Percentiles rank a stretch among this genome's conserved stretches.
These are phyloP conservation scores for Phengaris arion DNA, from an alignment of 2,888 invertebrate species.

Conservation along the genomic window DNA sequence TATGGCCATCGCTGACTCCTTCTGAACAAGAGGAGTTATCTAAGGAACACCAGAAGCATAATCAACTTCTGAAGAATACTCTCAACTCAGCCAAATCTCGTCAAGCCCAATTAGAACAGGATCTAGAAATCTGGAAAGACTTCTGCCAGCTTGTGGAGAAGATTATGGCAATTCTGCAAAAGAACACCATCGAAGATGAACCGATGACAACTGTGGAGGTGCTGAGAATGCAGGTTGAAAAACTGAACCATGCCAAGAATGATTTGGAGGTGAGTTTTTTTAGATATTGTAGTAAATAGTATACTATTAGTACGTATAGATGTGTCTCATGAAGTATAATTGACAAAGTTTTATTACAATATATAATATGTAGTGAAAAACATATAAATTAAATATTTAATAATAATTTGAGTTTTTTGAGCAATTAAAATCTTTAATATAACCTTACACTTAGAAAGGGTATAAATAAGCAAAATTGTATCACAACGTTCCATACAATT, in stretches of 20 bases:
- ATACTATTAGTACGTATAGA: too few relatives aligned
- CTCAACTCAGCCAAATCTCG: constrained; percentile 90
- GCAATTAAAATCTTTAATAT: too few relatives aligned
- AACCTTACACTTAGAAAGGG: too few relatives aligned
- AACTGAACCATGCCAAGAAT: constrained; percentile 87
- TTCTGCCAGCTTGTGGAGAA: constrained; percentile 89
- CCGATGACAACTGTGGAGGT: constrained; percentile 88
- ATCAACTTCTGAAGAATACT: constrained; percentile 89
- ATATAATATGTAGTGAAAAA: background rate
- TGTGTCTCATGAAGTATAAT: background rate
- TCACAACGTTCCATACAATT: too few relatives aligned
- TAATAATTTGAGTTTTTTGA: too few relatives aligned
- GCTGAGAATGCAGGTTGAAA: constrained; percentile 90
- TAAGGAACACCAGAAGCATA: constrained; percentile 88
- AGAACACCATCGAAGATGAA: constrained; percentile 88
- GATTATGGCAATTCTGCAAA: constrained; percentile 85
- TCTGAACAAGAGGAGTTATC: constrained; percentile 91
- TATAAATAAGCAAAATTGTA: too few relatives aligned
- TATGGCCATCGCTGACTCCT: constrained; percentile 90
- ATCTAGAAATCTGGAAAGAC: constrained; percentile 91
- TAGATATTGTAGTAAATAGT: background rate
- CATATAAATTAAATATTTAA: background rate
- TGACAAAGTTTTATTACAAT: constrained; percentile 5
- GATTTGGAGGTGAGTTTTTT: constrained; percentile 83
- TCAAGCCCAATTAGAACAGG: constrained; percentile 88